These are phyloP conservation scores for Anolis sagrei DNA, from an alignment of 2,113 vertebrate genomes.

Conservation along the genomic window DNA sequence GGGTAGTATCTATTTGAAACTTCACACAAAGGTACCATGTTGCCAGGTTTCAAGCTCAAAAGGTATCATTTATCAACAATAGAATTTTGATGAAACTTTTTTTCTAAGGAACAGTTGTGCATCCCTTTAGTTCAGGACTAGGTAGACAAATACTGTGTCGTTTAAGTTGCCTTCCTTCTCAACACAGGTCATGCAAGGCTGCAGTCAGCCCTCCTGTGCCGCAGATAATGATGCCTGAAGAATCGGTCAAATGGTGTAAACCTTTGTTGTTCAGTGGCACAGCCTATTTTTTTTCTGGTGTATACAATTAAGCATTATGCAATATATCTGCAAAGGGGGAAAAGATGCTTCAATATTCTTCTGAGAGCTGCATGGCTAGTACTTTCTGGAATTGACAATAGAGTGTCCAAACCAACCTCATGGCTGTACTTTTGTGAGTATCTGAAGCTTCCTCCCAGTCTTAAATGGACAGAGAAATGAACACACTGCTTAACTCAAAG, in stretches of 20 bases:
- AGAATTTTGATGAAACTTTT: too few species aligned
- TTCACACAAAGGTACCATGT: too few species aligned
- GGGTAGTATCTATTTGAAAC: too few species aligned
- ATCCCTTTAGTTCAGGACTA: background rate
- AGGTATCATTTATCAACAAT: too few species aligned
- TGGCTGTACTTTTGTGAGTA: background rate
- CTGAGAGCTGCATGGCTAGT: background rate
- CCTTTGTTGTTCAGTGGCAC: background rate
- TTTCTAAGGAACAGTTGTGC: too few species aligned
- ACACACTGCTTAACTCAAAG: background rate
- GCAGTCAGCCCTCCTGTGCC: background rate
- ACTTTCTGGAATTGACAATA: background rate
- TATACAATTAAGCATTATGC: background rate
- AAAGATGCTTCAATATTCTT: background rate
- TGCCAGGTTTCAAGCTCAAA: too few species aligned
- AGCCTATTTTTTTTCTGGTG: background rate
- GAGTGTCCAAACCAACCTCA: background rate
- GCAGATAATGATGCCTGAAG: background rate
- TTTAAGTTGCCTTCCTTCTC: background rate
- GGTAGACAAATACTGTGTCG: background rate
- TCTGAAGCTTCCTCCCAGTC: background rate
- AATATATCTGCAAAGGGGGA: background rate
- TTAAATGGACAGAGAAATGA: background rate
- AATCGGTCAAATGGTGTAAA: background rate
- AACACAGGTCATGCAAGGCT: background rate